A percentile compares a stretch with the other conserved stretches of the same genome.
Evolutionary conservation across 2,888 invertebrate species (phyloP).

Genomic region (Melinaea marsaeus): DNA sequence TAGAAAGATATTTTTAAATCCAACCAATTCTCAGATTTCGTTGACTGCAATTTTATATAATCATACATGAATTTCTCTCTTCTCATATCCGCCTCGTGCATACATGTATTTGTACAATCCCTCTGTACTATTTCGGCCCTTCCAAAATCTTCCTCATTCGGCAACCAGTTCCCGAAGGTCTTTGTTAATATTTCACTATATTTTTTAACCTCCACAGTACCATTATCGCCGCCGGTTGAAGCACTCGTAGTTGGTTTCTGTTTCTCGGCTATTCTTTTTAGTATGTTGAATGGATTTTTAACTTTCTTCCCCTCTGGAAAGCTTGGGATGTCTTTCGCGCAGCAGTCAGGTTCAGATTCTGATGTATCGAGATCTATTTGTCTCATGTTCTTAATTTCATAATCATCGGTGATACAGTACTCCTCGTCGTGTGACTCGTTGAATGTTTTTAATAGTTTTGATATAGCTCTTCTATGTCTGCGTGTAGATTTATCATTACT

Average conservation of each 20-base stretch:
- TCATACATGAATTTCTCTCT: slow-evolving; percentile 53
- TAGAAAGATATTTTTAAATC: slow-evolving; percentile 58
- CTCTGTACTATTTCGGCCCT: slow-evolving; percentile 49
- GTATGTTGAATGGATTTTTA: slow-evolving; percentile 61
- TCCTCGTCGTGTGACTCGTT: slow-evolving; percentile 61
- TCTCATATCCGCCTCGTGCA: slow-evolving; percentile 37
- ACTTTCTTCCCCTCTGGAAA: slow-evolving; percentile 45
- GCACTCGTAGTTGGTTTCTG: slow-evolving; percentile 26
- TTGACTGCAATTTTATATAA: slow-evolving; percentile 45
- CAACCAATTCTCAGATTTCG: slow-evolving; percentile 51
- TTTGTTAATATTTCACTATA: slow-evolving; percentile 36
- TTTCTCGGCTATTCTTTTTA: slow-evolving; percentile 51
- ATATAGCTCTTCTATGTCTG: slow-evolving; percentile 56
- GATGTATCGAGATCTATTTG: slow-evolving; percentile 54
- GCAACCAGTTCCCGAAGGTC: slow-evolving; percentile 54
- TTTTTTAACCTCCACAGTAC: slow-evolving; percentile 25
- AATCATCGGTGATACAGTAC: slow-evolving; percentile 48
- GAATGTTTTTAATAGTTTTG: slow-evolving; percentile 57
- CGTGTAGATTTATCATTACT: slow-evolving; percentile 43
- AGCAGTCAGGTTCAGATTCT: slow-evolving; percentile 55
- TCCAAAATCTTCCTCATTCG: slow-evolving; percentile 56
- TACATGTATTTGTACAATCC: slow-evolving; percentile 24
- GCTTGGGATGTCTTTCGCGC: slow-evolving; percentile 40
- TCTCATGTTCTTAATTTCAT: slow-evolving; percentile 50
- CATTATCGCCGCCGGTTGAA: slow-evolving; percentile 19